Base-by-base conservation (phyloP, 2,888 invertebrate species). In the Dorcus hopei region DNA sequence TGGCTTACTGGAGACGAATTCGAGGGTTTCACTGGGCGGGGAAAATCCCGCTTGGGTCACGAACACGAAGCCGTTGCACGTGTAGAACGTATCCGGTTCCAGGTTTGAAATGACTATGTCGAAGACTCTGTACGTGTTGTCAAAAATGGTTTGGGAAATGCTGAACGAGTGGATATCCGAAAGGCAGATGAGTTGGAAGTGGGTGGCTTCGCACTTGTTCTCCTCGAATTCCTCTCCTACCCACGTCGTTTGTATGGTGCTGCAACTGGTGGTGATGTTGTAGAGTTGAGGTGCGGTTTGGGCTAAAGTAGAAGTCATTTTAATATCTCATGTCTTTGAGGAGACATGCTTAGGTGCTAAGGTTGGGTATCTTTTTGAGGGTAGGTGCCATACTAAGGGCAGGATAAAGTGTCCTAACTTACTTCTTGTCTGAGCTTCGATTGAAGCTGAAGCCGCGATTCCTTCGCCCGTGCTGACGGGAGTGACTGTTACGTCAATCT, bases 181-280 rank as follows among this genome's bases (percentile, higher is more conserved):
- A 9, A 58, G 41, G 45, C 58, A 58, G 45, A 54, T 51, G 40
- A 58, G 38, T 43, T 58, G 58, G 54, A 58, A 58, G 19, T 58
- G 58, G 6, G 58, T 58, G n/a, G 50, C 54, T 19, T 45, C n/a
- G 38, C 58, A 58, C 47, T 54, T 54, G 39, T 54, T 58, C 33
- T 54, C 54, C 8, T 54, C 45, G 54, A 40, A 54, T 8, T 49
- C 16, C 40, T 58, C 50, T 1, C 54, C 58, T 0, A 49, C 47
- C 58, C 58, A 58, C n/a, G 50, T 58, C 58, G 54, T 58, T 42
- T 58, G 43, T 43, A 58, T 58, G 3, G 58, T 54, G 40, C 54
- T 49, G 19, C 58, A 58, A 47, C 58, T 58, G 23, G 58, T 58
- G 6, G 50, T 54, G 54, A 58, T 58, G 3, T 54, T 41, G 38